These are phyloP conservation scores for Mormyrus proboscirostris DNA, from an alignment of 2,797 vertebrate genomes.

Conservation along the genomic window DNA sequence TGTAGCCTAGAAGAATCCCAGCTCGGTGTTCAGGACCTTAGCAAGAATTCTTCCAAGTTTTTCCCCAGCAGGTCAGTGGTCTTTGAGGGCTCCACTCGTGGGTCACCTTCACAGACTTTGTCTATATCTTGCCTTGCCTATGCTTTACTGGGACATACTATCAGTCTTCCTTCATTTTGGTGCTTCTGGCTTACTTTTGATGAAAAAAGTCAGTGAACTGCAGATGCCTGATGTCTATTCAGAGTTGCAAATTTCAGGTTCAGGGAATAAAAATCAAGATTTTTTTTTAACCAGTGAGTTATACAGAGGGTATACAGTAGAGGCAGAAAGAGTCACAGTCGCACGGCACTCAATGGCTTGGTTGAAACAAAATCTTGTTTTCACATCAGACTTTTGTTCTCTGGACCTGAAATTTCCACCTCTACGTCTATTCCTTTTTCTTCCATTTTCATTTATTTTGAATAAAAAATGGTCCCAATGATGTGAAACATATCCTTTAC, in stretches of 20 bases:
- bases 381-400: not conserved
- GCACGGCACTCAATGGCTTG: not conserved
- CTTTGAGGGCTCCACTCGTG: not conserved
- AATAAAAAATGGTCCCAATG: not conserved
- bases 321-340: not conserved
- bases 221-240: not conserved
- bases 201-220: not conserved
- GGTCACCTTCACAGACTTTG: not conserved
- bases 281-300: not conserved
- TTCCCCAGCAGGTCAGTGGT: slow-evolving; percentile 38
- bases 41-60: slow-evolving; percentile 31
- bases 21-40: slow-evolving; percentile 18
- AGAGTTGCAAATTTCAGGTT: not conserved
- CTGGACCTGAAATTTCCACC: not conserved
- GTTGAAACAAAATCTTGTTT: not conserved
- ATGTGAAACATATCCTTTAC: not conserved
- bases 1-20: slow-evolving; percentile 47
- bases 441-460: not conserved
- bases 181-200: not conserved
- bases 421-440: not conserved
- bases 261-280: not conserved
- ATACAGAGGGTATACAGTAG: not conserved
- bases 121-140: slow-evolving; percentile 5
- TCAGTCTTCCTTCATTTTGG: not conserved
- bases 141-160: not conserved